These are phyloP conservation scores for Calliopum simillimum DNA, from an alignment of 2,888 invertebrate genomes.

Conservation along the genomic window DNA sequence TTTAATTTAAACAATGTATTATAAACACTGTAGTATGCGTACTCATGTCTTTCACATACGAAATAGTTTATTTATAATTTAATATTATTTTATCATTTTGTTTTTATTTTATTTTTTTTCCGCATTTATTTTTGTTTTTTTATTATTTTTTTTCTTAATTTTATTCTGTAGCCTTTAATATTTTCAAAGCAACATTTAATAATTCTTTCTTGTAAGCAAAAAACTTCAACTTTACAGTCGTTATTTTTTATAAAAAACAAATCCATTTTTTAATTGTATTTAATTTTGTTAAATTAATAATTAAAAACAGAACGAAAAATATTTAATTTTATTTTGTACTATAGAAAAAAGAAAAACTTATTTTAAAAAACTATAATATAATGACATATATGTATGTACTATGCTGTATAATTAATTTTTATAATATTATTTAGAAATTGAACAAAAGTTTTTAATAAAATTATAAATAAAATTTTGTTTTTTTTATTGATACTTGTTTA, in stretches of 20 bases:
- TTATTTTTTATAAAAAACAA: constrained; percentile 30
- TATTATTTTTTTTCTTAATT: constrained; percentile 11
- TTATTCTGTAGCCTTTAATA: no score
- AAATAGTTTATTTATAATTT: constrained; percentile 9
- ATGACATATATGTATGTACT: not conserved
- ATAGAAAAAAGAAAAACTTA: constrained; percentile 32
- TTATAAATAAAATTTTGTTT: not conserved
- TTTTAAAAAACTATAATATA: constrained; percentile 23
- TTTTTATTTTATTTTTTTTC: constrained; percentile 5
- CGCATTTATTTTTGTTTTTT: constrained; percentile 9
- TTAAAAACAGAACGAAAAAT: constrained; percentile 26
- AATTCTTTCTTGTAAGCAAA: not conserved
- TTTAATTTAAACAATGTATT: constrained; percentile 15
- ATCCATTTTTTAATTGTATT: constrained; percentile 11
- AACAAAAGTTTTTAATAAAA: not conserved
- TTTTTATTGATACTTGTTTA: no score
- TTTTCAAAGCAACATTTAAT: not conserved
- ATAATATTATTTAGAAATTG: not conserved
- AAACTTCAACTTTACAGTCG: constrained; percentile 31
- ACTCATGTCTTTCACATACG: not conserved
- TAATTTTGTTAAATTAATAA: constrained; percentile 16
- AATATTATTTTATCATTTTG: constrained; percentile 13
- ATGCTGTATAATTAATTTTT: not conserved
- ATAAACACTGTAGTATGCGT: not conserved
- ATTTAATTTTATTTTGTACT: constrained; percentile 39